Percentiles rank a stretch among this genome's conserved stretches.
Conservation (phyloP, 2,113 vertebrate species). For the Lophochroa leadbeateri region DNA sequence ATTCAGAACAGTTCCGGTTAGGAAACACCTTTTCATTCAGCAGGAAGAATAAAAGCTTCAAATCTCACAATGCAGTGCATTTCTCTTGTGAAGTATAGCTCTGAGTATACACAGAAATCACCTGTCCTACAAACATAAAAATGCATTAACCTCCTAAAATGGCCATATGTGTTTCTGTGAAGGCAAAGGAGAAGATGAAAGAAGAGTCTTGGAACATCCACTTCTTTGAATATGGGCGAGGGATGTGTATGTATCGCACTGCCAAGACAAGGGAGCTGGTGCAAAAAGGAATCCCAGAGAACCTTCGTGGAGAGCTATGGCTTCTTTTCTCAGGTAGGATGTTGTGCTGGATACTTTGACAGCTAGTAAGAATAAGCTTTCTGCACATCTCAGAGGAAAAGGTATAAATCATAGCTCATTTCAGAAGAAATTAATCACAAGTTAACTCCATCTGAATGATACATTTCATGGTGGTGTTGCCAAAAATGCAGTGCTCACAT, state of each 20-base stretch:
- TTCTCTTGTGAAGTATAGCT: not conserved
- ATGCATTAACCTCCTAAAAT: not conserved
- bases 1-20: not conserved
- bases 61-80: not conserved
- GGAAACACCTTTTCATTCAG: not conserved
- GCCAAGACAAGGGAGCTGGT: conserved; percentile 89
- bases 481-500: not conserved
- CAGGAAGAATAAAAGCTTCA: not conserved
- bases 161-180: not conserved
- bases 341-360: not conserved
- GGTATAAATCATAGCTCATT: not conserved
- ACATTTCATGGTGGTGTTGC: not conserved
- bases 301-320: conserved; percentile 93
- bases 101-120: not conserved
- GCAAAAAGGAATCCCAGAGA: conserved; percentile 91
- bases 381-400: not conserved
- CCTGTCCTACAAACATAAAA: not conserved
- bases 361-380: not conserved
- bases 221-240: conserved; percentile 95
- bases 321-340: conserved; percentile 88
- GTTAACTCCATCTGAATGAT: not conserved
- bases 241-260: conserved; percentile 97
- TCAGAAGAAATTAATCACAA: not conserved
- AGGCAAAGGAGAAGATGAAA: conserved; percentile 98
- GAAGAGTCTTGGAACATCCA: conserved; percentile 97